phyloP scores from a whole-genome alignment of 2,113 vertebrate genomes.

The Ammodytes dubius region DNA sequence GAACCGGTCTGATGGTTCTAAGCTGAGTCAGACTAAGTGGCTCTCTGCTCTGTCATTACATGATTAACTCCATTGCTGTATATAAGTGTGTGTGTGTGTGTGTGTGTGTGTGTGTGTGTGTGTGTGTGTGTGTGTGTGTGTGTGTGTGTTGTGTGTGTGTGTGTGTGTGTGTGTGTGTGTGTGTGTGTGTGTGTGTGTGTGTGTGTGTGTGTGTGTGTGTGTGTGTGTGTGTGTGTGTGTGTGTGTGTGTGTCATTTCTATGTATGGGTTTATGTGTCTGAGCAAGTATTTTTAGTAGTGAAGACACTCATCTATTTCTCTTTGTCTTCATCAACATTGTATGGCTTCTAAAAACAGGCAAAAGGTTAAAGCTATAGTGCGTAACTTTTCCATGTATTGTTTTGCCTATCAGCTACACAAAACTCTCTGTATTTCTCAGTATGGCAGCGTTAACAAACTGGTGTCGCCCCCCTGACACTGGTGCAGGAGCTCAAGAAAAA shows the following conservation, averaged over 20 bases:
- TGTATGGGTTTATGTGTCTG: constrained; percentile 32
- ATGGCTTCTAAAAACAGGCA: background rate
- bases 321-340: background rate
- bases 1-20: constrained; percentile 38
- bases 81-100: constrained; percentile 7
- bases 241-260: constrained; percentile 21
- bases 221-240: background rate
- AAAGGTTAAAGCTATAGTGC: background rate
- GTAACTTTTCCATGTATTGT: too few relatives aligned
- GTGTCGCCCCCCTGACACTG: too few relatives aligned
- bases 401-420: too few relatives aligned
- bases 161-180: too few relatives aligned
- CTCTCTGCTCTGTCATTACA: constrained; percentile 57
- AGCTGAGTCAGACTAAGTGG: constrained; percentile 55
- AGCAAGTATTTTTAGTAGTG: constrained; percentile 27
- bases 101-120: too few relatives aligned
- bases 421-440: too few relatives aligned
- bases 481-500: too few relatives aligned
- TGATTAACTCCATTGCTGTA: constrained; percentile 33
- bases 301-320: background rate
- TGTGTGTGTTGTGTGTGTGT: too few relatives aligned
- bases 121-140: too few relatives aligned
- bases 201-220: too few relatives aligned
- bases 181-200: too few relatives aligned
- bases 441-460: too few relatives aligned